A percentile compares a stretch with the other conserved stretches of the same genome.
These are phyloP conservation scores for Drosophila helvetica DNA, from an alignment of 2,888 invertebrate genomes.

Conservation along the genomic window DNA sequence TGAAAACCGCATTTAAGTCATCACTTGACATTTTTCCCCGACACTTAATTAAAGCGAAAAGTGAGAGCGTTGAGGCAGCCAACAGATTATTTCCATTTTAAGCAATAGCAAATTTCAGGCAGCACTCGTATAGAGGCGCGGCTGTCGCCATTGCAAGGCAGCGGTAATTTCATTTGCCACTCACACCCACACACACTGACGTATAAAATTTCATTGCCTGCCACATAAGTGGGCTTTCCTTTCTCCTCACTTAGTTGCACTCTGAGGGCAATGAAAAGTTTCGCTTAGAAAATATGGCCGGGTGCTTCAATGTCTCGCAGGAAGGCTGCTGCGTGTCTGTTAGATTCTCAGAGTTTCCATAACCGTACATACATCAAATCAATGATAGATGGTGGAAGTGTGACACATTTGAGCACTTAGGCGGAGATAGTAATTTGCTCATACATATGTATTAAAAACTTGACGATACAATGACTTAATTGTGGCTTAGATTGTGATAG, in stretches of 20 bases:
- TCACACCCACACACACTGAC: constrained; percentile 1
- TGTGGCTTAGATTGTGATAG: not conserved
- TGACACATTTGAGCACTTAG: constrained; percentile 41
- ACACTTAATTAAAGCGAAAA: too few species aligned
- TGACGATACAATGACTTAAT: constrained; percentile 14
- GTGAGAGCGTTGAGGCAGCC: too few species aligned
- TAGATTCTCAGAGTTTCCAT: not conserved
- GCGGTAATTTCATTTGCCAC: constrained; percentile 33
- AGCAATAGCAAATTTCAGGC: not conserved
- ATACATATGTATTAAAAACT: constrained; percentile 43
- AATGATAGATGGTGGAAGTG: not conserved
- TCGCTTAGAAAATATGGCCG: constrained; percentile 29
- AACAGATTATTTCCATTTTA: too few species aligned
- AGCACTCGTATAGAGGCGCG: not conserved
- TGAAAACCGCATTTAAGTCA: too few species aligned
- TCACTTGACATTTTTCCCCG: too few species aligned
- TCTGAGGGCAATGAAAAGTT: constrained; percentile 45
- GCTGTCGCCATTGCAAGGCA: not conserved
- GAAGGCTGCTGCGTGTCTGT: constrained; percentile 13
- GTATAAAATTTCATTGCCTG: constrained; percentile 27
- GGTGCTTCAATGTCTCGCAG: constrained; percentile 23
- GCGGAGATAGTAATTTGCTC: constrained; percentile 26
- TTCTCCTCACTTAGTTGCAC: constrained; percentile 41
- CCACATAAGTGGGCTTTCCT: constrained; percentile 36
- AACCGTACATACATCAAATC: constrained; percentile 4